Evolutionary conservation across 2,888 invertebrate species (phyloP).

Genomic region (Anorthoa munda): DNA sequence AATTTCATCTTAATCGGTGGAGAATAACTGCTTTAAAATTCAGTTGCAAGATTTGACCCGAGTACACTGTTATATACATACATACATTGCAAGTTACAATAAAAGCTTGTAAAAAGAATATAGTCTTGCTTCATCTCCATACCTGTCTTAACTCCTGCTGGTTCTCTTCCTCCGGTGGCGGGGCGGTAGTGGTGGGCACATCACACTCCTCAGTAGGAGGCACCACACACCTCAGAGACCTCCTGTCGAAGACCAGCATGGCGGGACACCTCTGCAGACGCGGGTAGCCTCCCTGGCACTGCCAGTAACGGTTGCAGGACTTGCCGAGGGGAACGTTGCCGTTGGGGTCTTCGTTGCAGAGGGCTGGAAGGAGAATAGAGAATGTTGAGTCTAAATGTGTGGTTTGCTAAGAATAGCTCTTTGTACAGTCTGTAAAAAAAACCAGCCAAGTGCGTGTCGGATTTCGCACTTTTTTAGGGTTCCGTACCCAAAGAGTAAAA

Average conservation of each 20-base stretch:
- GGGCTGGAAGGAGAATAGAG: conserved; percentile 91
- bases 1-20: too few species aligned
- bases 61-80: too few species aligned
- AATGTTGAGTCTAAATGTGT: neutral
- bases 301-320: conserved; percentile 98
- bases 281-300: conserved; percentile 98
- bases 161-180: conserved; percentile 91
- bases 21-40: too few species aligned
- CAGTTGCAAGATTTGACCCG: too few species aligned
- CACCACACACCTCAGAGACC: conserved; percentile 96
- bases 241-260: conserved; percentile 96
- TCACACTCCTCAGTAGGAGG: conserved; percentile 98
- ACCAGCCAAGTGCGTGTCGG: too few species aligned
- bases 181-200: conserved; percentile 94
- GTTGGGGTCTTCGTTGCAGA: conserved; percentile 97
- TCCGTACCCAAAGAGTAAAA: too few species aligned
- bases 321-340: conserved; percentile 97
- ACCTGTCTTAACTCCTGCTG: conserved; percentile 82
- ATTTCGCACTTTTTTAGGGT: too few species aligned
- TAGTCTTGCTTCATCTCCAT: neutral
- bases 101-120: neutral
- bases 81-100: neutral
- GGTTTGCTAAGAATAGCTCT: too few species aligned
- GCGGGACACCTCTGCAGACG: conserved; percentile 97
- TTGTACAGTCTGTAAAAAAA: too few species aligned